Conservation (phyloP, 2,113 vertebrate genomes). For the Saiga tatarica region DNA sequence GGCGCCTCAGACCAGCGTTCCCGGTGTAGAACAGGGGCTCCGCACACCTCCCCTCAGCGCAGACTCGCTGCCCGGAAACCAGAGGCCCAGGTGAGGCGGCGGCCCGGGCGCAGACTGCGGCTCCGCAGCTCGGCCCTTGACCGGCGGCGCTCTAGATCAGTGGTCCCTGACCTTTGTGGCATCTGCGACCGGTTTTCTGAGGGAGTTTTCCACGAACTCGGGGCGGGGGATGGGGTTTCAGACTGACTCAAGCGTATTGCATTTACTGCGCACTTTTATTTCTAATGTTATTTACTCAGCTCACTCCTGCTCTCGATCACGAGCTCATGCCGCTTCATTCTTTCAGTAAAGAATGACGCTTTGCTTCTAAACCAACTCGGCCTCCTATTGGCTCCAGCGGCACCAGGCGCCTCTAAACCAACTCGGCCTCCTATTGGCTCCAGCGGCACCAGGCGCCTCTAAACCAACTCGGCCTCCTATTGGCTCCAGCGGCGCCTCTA, state of each 20-base stretch:
- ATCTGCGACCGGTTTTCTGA: not conserved
- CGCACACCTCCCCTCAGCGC: fast-evolving
- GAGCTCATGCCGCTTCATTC: no score
- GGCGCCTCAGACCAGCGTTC: not conserved
- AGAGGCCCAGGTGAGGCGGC: fast-evolving
- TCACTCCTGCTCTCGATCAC: not conserved
- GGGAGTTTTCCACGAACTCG: not conserved
- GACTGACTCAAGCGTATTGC: not conserved
- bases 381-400: not conserved
- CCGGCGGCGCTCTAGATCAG: not conserved
- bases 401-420: no score
- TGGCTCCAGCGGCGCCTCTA: not conserved
- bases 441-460: not conserved
- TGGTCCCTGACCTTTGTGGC: not conserved
- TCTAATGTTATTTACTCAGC: not conserved
- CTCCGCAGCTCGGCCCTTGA: not conserved
- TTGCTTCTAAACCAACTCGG: not conserved
- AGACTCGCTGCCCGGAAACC: not conserved
- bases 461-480: no score
- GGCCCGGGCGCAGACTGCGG: not conserved
- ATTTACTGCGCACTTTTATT: not conserved
- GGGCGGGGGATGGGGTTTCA: not conserved
- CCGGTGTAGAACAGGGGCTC: fast-evolving
- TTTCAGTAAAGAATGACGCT: not conserved
- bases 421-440: not conserved